A percentile compares a stretch with the other conserved stretches of the same genome.
Evolutionary conservation across 2,888 invertebrate species (phyloP).

Genomic region (Xestia ashworthii): DNA sequence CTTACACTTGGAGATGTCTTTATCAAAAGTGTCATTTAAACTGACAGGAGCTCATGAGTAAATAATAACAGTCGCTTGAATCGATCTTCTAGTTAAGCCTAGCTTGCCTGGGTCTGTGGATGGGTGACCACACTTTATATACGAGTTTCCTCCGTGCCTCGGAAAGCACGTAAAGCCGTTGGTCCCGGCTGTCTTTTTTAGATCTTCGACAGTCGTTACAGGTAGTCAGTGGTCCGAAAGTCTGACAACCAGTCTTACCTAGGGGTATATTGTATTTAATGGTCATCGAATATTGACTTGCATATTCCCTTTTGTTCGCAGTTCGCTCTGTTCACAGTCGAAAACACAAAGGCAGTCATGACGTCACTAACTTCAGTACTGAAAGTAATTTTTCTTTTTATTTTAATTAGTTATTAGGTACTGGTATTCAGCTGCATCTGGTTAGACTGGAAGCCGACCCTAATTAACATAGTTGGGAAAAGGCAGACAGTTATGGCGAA

Average conservation of each 20-base stretch:
- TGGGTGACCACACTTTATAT: not conserved
- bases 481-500: too few species aligned
- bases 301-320: slow-evolving; percentile 40
- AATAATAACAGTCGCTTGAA: not conserved
- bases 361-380: not conserved
- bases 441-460: too few species aligned
- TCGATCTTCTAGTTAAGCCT: not conserved
- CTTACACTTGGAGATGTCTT: not conserved
- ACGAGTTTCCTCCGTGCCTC: not conserved
- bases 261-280: not conserved
- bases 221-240: not conserved
- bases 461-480: too few species aligned
- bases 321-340: slow-evolving; percentile 25
- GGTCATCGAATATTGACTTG: slow-evolving; percentile 12
- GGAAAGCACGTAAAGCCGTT: not conserved
- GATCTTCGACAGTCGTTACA: not conserved
- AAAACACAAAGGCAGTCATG: slow-evolving; percentile 23
- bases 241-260: too few species aligned
- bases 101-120: too few species aligned
- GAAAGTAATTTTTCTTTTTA: slow-evolving; percentile 22
- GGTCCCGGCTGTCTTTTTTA: not conserved
- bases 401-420: not conserved
- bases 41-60: too few species aligned
- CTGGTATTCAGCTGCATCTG: too few species aligned
- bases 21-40: not conserved